phyloP scores from a whole-genome alignment of 2,797 vertebrate genomes.

The Pseudochaenichthys georgianus region DNA sequence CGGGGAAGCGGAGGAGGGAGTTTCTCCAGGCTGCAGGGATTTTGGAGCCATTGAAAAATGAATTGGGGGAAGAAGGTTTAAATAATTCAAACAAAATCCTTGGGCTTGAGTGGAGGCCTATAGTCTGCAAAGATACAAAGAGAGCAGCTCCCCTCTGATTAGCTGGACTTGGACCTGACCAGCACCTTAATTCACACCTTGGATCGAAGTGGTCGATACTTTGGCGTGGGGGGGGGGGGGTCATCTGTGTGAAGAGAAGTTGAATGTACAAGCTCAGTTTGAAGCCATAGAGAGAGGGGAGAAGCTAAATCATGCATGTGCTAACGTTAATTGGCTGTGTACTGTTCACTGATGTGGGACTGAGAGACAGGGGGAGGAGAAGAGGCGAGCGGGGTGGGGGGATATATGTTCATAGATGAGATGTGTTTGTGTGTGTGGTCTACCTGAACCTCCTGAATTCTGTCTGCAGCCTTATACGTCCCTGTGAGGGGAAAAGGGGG shows the following conservation, averaged over 20 bases:
- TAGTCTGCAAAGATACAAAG: constrained; percentile 75
- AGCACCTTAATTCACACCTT: constrained; percentile 79
- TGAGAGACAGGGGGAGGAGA: constrained; percentile 74
- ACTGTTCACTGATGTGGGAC: constrained; percentile 79
- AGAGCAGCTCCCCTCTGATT: constrained; percentile 73
- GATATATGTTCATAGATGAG: constrained; percentile 33
- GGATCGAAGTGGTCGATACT: constrained; percentile 81
- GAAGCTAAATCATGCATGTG: constrained; percentile 85
- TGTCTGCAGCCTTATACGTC: constrained; percentile 65
- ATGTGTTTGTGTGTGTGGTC: constrained; percentile 40
- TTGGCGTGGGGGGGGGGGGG: constrained; percentile 31
- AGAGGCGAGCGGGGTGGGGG: constrained; percentile 38
- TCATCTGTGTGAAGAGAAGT: constrained; percentile 58
- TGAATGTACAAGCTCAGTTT: constrained; percentile 67
- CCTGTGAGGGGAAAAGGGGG: constrained; percentile 48
- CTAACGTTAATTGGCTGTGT: constrained; percentile 82
- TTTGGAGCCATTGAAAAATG: constrained; percentile 82
- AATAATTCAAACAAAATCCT: constrained; percentile 83
- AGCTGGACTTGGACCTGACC: constrained; percentile 80
- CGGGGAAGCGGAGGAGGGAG: constrained; percentile 16
- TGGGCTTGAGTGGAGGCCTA: constrained; percentile 70
- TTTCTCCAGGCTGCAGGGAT: constrained; percentile 61
- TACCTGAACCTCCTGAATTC: constrained; percentile 71
- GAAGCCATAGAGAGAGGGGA: constrained; percentile 70
- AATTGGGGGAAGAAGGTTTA: constrained; percentile 80